Evolutionary conservation across 2,888 invertebrate species (phyloP), one percentile per base, ranked within the genome.

Genomic region (Caenorhabditis macrosperma): DNA sequence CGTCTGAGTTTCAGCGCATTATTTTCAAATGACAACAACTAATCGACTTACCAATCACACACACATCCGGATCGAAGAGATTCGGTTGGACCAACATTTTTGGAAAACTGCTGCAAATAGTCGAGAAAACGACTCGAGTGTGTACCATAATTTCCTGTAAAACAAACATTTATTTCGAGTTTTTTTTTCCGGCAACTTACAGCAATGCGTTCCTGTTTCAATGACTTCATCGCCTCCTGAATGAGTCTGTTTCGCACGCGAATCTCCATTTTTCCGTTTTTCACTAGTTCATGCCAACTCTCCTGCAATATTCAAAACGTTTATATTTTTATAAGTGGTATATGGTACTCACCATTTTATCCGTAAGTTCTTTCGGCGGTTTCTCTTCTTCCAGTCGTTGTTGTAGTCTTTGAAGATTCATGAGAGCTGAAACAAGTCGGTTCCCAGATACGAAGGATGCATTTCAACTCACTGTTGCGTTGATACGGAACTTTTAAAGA

Each of bases 1-100:
- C 78, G 33, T 79, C 72, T 44, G 63, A 30, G n/a, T n/a, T n/a
- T n/a, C n/a, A 15, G 26, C 1, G 15, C 5, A 24, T 50, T 4
- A 4, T 26, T 2, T 15, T 10, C 20, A 6, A 46, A 12, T 10
- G 20, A 17, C 15, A 46, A 3, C 10, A 20, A 4, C 12, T 44
- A 44, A 10, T n/a, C 17, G 20, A 26, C 50, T 26, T 2, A 50
- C 50, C 68, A 10, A 61, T 22, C n/a, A 48, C 22, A 22, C 48
- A 60, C 28, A 60, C 1, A 5, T 20, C 24, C 1, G 33, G 33
- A 26, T 22, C 7, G 15, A 54, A 28, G 22, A 9, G 5, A 9
- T 38, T 38, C 15, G 38, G 15, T 5, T 15, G 5, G 9, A 38
- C 2, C 38, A 38, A 10, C 38, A 12, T 2, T 5, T 5, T 1